Conservation (phyloP, 2,888 invertebrate genomes). For the Leptogaster cylindrica region DNA sequence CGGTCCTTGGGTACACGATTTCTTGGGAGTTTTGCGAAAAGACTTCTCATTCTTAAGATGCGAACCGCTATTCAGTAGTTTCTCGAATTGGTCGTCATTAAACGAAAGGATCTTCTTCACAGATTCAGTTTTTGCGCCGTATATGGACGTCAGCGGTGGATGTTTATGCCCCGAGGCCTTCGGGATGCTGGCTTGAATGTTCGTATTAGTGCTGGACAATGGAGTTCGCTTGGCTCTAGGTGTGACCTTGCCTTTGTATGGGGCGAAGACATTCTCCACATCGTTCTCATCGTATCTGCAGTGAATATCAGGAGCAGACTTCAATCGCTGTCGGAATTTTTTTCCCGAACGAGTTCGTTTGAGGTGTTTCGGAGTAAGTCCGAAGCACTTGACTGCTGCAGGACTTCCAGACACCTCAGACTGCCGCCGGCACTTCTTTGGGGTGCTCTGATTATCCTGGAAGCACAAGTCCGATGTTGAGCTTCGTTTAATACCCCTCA, state of each 20-base stretch:
- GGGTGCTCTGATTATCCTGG: conserved; percentile 45
- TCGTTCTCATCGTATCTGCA: conserved; percentile 18
- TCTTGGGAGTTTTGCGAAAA: too few relatives aligned
- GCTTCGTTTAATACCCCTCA: conserved; percentile 30
- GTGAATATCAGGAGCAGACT: conserved; percentile 45
- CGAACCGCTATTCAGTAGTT: conserved; percentile 14
- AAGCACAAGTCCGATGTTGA: conserved; percentile 18
- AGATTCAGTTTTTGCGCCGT: conserved; percentile 20
- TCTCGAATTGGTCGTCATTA: conserved; percentile 41
- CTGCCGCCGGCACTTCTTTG: conserved; percentile 31
- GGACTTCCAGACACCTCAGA: background rate
- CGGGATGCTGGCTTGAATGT: conserved; percentile 44
- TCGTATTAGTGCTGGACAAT: conserved; percentile 25
- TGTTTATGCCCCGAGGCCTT: conserved; percentile 29
- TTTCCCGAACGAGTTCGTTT: conserved; percentile 7
- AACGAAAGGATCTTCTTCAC: conserved; percentile 44
- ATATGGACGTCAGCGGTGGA: background rate
- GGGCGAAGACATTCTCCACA: conserved; percentile 41
- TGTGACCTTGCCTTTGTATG: conserved; percentile 20
- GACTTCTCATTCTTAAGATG: too few relatives aligned
- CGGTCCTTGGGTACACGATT: too few relatives aligned
- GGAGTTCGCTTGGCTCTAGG: conserved; percentile 41
- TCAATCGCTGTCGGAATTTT: conserved; percentile 40
- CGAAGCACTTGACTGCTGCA: background rate
- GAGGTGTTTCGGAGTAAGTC: background rate